Evolutionary conservation across 2,888 invertebrate genomes (phyloP), one percentile per base, ranked within the genome.

Genomic region (Eulithis prunata): DNA sequence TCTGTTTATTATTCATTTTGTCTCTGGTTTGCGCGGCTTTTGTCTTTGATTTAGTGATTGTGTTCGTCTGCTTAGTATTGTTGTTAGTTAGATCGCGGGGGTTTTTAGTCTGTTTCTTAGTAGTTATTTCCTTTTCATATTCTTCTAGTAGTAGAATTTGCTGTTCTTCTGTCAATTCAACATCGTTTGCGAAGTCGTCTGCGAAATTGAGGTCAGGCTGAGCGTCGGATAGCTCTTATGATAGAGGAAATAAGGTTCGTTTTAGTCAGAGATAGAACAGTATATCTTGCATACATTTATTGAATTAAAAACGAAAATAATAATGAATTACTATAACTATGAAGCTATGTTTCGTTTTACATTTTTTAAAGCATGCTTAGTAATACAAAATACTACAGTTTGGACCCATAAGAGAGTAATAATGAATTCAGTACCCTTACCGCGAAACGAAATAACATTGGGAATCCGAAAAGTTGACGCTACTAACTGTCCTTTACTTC

Each of bases 161-260:
- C 78, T 96, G 95, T 85, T 96, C 96, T 85, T 96, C 96, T 4
- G 96, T 94, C 62, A 96, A 85, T 85, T 96, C 95, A 64, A 95
- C 93, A 82, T 95, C 94, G 74, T 93, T 87, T 49, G 94, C 93
- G 87, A 95, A 95, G 82, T 95, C 95, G 88, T 95, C 95, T 94
- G 89, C 72, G 90, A 86, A 80, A 68, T 60, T 59, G 43, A 68
- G 32, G 57, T 62, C 59, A 54, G 56, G 58, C 62, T 68, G 62
- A 66, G 43, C 57, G 7, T 62, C 61, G 52, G 59, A 52, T 32
- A 60, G 62, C 57, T 58, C 65, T 68, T 68, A 68, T 49, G 59
- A 13, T 67, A 64, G 36, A 69, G 66, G 66, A 57, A 69, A 65
- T 59, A 66, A 69, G 59, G 65, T 59, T 57, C 21, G 49, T 28